Percentiles rank a stretch among this genome's conserved stretches.
phyloP scores from a whole-genome alignment of 1,140 invertebrate genomes.

The Drosophila jambulina region DNA sequence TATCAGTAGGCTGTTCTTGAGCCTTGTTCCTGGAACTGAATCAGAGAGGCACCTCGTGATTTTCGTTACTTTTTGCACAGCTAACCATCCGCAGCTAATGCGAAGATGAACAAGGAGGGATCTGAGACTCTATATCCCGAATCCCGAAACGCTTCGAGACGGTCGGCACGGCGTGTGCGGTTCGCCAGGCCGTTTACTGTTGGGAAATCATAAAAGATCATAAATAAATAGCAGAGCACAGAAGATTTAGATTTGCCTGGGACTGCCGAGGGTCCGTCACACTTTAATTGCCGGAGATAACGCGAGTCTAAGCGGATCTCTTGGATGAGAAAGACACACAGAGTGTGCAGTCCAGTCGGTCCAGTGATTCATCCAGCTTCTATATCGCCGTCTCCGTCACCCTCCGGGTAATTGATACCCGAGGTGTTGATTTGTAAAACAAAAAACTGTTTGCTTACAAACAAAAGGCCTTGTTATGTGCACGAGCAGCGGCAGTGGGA shows the following conservation, averaged over 20 bases:
- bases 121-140: constrained; percentile 8
- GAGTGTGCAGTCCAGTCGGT: constrained; percentile 17
- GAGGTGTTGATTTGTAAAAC: constrained; percentile 81
- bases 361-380: constrained; percentile 53
- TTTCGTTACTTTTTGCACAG: constrained; percentile 45
- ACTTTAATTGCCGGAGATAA: constrained; percentile 81
- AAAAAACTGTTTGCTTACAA: constrained; percentile 80
- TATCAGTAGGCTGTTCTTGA: constrained; percentile 29
- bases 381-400: constrained; percentile 8
- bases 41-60: constrained; percentile 16
- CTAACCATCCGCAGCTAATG: constrained; percentile 74
- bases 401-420: constrained; percentile 73
- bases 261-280: constrained; percentile 63
- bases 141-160: constrained; percentile 8
- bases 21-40: constrained; percentile 42
- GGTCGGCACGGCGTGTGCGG: constrained; percentile 69
- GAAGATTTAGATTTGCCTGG: constrained; percentile 57
- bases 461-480: constrained; percentile 72
- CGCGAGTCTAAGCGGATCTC: constrained; percentile 68
- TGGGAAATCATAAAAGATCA: constrained; percentile 78
- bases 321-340: constrained; percentile 66
- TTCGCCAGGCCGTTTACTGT: constrained; percentile 62
- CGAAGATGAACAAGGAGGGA: constrained; percentile 16
- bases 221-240: constrained; percentile 72
- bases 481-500: constrained; percentile 37